Evolutionary conservation across 2,888 invertebrate genomes (phyloP), one percentile per base, ranked within the genome.

Genomic region (Baronia brevicornis): DNA sequence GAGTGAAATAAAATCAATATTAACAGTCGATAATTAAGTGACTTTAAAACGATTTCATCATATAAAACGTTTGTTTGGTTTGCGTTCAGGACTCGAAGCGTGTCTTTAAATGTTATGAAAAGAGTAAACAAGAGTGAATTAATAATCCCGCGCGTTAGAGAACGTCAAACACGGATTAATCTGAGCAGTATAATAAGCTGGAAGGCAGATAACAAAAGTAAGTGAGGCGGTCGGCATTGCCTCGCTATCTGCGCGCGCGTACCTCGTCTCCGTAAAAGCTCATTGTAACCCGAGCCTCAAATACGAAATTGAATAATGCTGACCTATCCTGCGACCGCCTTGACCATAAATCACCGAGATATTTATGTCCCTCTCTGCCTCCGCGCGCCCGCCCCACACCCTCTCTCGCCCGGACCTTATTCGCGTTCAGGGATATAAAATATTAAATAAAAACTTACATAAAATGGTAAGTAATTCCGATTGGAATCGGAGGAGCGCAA

Each of bases 231-330:
- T 42, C 49, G 56, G 60, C 63, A 62, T 65, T 61, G 68, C 51
- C 53, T 53, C 58, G 60, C 68, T 78, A 77, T 77, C 77, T 78
- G 64, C 63, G 64, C 72, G 68, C 69, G 31, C 35, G 36, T n/a
- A n/a, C n/a, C n/a, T n/a, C n/a, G 54, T 63, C 61, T 64, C 70
- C 68, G 77, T 82, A 77, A 82, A 78, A 80, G 73, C 80, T 82
- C 77, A 79, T 80, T 80, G 84, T 82, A 80, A 82, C 72, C 61
- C 67, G 78, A 82, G 72, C 67, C 69, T 82, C 79, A 79, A 84
- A 84, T 80, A 82, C 79, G 79, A 82, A 84, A 82, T 82, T 82
- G 82, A 82, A 84, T 82, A 82, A 84, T 82, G 79, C 82, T 82
- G 82, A 84, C 84, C 84, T 84, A 84, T 84, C 82, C 82, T 74